Base-by-base conservation (phyloP, 2,888 invertebrate species). In the Pecten maximus region DNA sequence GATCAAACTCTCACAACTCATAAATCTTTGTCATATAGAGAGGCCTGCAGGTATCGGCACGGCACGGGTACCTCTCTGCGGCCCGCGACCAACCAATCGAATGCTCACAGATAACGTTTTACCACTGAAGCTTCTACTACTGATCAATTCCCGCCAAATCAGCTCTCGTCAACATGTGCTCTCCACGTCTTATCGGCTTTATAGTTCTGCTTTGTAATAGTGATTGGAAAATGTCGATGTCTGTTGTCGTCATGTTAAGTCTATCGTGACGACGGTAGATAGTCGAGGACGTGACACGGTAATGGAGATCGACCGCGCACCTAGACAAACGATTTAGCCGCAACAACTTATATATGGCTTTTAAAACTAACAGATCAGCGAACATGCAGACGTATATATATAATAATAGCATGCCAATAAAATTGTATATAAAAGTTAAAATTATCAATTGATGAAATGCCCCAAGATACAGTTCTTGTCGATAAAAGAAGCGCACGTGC, bases 1-100 rank as follows among this genome's bases (percentile, higher is more conserved):
- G 74, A 74, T 74, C 74, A 74, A 74, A 74, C 74, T 74, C 74
- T 74, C 74, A 74, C 74, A 35, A 74, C 74, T 74, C 74, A 74
- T 74, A 74, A 74, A 74, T 74, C 74, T 35, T 74, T 74, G 74
- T 74, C 74, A 74, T n/a, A n/a, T 28, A 12, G 74, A 74, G 35
- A 74, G 35, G 35, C 74, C 28, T 28, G 28, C 12, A 74, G 74
- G 74, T 74, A 74, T 35, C 35, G 35, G 16, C 2, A 35, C 15
- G 8, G 35, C 35, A 35, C 35, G 74, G 74, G 74, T 35, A 74
- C 74, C 74, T 74, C 35, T 74, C 74, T 28, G 35, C 74, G 74
- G 74, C 35, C 35, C 35, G 74, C 74, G 35, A 35, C 74, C 28
- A 74, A 35, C 74, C 74, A 74, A 74, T 74, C 74, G 74, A 74